Evolutionary conservation across 2,113 vertebrate species (phyloP).

Genomic region (Charina bottae): DNA sequence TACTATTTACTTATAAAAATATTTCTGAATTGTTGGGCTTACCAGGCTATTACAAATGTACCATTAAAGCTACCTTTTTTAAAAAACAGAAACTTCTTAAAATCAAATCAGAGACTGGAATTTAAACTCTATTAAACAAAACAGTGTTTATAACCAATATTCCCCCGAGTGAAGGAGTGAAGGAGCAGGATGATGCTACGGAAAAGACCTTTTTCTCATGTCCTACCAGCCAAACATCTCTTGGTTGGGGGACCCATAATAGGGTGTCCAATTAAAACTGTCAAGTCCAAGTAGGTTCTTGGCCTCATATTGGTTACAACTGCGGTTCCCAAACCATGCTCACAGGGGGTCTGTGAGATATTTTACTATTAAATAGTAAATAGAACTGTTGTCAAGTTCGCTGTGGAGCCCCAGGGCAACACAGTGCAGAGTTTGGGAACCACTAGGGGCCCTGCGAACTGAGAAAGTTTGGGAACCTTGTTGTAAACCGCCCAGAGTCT

Average conservation of each 20-base stretch:
- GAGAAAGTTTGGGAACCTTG: too few species aligned
- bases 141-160: background rate
- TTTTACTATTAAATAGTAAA: too few species aligned
- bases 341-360: too few species aligned
- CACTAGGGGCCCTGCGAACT: too few species aligned
- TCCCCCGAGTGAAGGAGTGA: background rate
- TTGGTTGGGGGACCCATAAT: background rate
- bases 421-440: too few species aligned
- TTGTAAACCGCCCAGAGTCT: too few species aligned
- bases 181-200: background rate
- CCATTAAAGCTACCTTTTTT: background rate
- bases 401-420: too few species aligned
- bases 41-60: background rate
- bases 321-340: too few species aligned
- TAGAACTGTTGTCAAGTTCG: too few species aligned
- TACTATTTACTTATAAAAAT: background rate
- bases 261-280: background rate
- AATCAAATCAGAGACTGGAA: background rate
- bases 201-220: background rate
- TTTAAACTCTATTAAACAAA: background rate
- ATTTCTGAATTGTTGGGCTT: background rate
- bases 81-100: background rate
- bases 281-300: too few species aligned
- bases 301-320: too few species aligned
- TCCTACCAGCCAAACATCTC: background rate